These are phyloP conservation scores for Agrilus planipennis DNA, from an alignment of 1,140 invertebrate genomes.

Conservation along the genomic window DNA sequence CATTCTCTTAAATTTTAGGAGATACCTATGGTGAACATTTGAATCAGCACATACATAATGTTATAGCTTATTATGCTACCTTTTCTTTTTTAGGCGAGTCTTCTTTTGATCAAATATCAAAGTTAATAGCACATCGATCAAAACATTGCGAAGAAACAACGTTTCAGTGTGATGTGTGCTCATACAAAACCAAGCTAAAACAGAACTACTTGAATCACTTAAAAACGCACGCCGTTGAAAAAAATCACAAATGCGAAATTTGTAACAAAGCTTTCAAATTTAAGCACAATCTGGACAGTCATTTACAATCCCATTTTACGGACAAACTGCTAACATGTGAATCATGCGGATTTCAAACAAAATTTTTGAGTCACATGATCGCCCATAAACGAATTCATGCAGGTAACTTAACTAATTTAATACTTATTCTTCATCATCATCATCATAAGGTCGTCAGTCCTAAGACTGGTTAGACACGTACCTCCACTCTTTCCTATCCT, in stretches of 20 bases:
- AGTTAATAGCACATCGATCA: slow-evolving; percentile 28
- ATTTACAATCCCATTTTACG: slow-evolving; percentile 42
- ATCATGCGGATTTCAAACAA: slow-evolving; percentile 52
- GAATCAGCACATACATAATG: too few relatives aligned
- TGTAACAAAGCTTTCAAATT: slow-evolving; percentile 31
- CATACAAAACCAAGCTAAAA: slow-evolving; percentile 42
- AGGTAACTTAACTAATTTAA: too few relatives aligned
- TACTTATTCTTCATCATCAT: too few relatives aligned
- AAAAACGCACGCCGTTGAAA: slow-evolving; percentile 31
- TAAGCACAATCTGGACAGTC: slow-evolving; percentile 44
- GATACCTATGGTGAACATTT: too few relatives aligned
- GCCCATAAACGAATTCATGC: slow-evolving; percentile 53
- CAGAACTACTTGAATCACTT: slow-evolving; percentile 36
- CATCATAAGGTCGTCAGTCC: too few relatives aligned
- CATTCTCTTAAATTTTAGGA: too few relatives aligned
- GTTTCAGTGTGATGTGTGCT: slow-evolving; percentile 35
- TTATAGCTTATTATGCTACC: too few relatives aligned
- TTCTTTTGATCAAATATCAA: slow-evolving; percentile 27
- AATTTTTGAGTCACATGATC: slow-evolving; percentile 54
- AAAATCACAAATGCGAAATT: slow-evolving; percentile 30
- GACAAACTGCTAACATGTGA: slow-evolving; percentile 46
- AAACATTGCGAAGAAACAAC: slow-evolving; percentile 31
- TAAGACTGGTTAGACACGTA: too few relatives aligned
- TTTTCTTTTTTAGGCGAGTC: slow-evolving; percentile 24
- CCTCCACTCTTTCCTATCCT: too few relatives aligned